These are phyloP conservation scores for Dicranocentrus wangi DNA, from an alignment of 2,888 invertebrate species.

Conservation along the genomic window DNA sequence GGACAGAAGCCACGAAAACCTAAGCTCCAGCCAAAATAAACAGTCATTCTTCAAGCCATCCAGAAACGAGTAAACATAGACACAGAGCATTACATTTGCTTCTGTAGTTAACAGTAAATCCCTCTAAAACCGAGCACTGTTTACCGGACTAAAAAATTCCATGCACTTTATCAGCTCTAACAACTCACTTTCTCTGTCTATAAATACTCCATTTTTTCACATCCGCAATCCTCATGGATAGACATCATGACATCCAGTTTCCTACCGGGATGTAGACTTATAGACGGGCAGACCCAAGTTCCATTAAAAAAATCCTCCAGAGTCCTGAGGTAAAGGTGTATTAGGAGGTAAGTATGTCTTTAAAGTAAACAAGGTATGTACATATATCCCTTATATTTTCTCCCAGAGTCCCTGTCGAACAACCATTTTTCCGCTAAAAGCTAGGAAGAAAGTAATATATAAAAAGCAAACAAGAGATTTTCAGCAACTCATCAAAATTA, in stretches of 20 bases:
- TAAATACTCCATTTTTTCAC: slow-evolving; percentile 1
- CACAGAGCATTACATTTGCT: too few relatives aligned
- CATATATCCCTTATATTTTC: too few relatives aligned
- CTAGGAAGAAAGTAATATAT: slow-evolving; percentile 20
- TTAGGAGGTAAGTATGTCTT: slow-evolving; percentile 1
- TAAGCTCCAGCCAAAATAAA: slow-evolving; percentile 12
- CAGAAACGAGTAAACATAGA: neutral
- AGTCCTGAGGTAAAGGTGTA: neutral
- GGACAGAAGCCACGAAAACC: slow-evolving; percentile 31
- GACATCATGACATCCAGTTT: too few relatives aligned
- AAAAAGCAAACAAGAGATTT: slow-evolving; percentile 50
- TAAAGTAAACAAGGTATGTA: neutral
- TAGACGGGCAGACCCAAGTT: too few relatives aligned
- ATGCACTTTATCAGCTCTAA: slow-evolving; percentile 3
- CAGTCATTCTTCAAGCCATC: slow-evolving; percentile 19
- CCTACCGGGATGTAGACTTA: too few relatives aligned
- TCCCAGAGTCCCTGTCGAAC: too few relatives aligned
- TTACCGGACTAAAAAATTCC: slow-evolving; percentile 1
- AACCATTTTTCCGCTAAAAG: neutral
- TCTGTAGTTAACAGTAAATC: too few relatives aligned
- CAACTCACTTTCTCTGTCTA: slow-evolving; percentile 4
- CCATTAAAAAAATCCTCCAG: neutral
- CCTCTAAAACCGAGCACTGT: neutral
- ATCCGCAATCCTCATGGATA: neutral
- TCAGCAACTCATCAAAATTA: slow-evolving; percentile 34